A percentile compares a stretch with the other conserved stretches of the same genome.
phyloP scores from a whole-genome alignment of 2,797 vertebrate species.

The Sphenodon punctatus region DNA sequence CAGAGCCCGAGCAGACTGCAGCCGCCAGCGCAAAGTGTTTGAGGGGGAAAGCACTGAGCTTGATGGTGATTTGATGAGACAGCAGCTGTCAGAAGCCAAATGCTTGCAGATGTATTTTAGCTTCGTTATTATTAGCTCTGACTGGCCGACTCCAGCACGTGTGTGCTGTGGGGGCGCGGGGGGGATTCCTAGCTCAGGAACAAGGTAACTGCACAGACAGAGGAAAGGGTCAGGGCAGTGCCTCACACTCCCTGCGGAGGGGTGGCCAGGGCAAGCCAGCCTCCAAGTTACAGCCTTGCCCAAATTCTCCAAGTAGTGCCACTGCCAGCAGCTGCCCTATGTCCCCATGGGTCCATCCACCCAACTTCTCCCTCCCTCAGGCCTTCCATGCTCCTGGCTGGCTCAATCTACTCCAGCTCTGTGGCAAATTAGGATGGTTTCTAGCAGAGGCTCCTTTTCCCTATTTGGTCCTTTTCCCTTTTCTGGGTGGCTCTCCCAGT shows the following conservation, averaged over 20 bases:
- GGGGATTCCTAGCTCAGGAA: not conserved
- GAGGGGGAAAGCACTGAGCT: not conserved
- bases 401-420: not conserved
- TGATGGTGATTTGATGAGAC: conserved; percentile 6
- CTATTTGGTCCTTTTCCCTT: too few relatives aligned
- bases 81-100: not conserved
- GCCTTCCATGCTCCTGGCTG: not conserved
- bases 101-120: not conserved
- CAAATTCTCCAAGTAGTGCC: too few relatives aligned
- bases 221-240: not conserved
- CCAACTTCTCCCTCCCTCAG: not conserved
- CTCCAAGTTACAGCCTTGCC: not conserved
- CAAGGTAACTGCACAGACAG: not conserved
- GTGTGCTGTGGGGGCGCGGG: not conserved
- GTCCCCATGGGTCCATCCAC: not conserved
- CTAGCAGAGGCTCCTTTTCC: too few relatives aligned
- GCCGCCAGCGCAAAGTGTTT: too few relatives aligned
- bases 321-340: not conserved
- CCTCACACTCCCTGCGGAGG: too few relatives aligned
- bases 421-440: not conserved
- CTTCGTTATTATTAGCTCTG: conserved; percentile 10
- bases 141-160: not conserved
- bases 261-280: not conserved
- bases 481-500: not conserved
- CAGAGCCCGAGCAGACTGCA: not conserved